Base-by-base conservation (phyloP, 1,140 invertebrate genomes). In the Pomacea maculata region DNA sequence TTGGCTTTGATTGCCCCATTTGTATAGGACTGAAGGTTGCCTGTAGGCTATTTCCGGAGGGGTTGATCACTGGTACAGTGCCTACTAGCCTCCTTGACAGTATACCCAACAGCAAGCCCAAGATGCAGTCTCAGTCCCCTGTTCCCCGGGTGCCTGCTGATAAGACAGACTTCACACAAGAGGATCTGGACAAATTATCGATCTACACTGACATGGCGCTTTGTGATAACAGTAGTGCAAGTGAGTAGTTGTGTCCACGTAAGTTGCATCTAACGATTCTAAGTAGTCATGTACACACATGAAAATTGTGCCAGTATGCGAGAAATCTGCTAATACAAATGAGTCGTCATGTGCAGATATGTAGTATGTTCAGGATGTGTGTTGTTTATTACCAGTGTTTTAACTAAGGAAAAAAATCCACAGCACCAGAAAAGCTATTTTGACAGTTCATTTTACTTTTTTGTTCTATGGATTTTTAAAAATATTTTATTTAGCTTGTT, bases 1-100 rank as follows among this genome's bases (percentile, higher is more conserved):
- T 11, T 61, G 11, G 57, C 15, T 61, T 29, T 34, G 25, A n/a
- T 19, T 52, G 71, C 0, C 11, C 71, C 2, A 45, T 19, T 29
- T 52, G 2, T 72, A 8, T 80, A 91, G 90, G 91, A 52, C 84
- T 92, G 82, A 90, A 88, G 78, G 84, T 91, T 65, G 90, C 91
- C 1, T 87, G 86, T 77, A 88, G 88, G 75, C 68, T 85, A 21
- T 91, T 90, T 80, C 90, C 90, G 17, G 85, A 88, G 17, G 89
- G 89, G 21, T 82, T 92, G 12, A 82, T 91, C 54, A 89, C 91
- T 12, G 91, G 91, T 10, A 88, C 85, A 19, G 81, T 86, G 19
- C 87, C 87, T 34, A 72, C 78, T 9, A 7, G 57, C 19, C 45
- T 29, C 45, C 5, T 78, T 8, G 65, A 70, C 52, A 21, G 17